Percentiles rank a stretch among this genome's conserved stretches.
Evolutionary conservation across 2,888 invertebrate genomes (phyloP).

Genomic region (Melipona beecheii): DNA sequence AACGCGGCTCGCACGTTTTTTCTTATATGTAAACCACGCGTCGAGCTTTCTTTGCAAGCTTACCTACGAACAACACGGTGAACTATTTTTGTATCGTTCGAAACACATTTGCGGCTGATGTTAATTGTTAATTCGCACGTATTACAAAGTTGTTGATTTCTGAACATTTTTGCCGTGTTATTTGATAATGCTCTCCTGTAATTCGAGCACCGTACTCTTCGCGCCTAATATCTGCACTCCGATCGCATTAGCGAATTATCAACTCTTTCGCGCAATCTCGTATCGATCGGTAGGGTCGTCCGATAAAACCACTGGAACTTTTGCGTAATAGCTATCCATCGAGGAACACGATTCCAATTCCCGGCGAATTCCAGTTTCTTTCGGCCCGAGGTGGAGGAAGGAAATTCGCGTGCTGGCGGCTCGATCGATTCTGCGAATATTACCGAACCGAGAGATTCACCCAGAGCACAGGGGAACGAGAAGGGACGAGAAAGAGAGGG

Average conservation of each 20-base stretch:
- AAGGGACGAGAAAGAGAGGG: not conserved
- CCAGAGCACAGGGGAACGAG: not conserved
- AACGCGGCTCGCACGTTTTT: not conserved
- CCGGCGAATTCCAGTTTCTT: constrained; percentile 4
- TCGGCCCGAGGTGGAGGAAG: not conserved
- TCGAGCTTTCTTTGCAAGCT: not conserved
- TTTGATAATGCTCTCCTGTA: not conserved
- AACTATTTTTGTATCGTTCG: not conserved
- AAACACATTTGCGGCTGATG: not conserved
- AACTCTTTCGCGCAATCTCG: not conserved
- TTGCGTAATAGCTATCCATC: constrained; percentile 9
- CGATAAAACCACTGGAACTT: not conserved
- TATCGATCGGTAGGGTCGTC: not conserved
- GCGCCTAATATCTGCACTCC: not conserved
- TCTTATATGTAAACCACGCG: not conserved
- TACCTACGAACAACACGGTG: not conserved
- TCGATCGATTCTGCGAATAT: constrained; percentile 37
- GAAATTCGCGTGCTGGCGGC: constrained; percentile 17
- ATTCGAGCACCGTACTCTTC: not conserved
- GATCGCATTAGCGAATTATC: not conserved
- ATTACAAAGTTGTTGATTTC: not conserved
- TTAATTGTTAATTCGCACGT: not conserved
- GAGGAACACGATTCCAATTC: not conserved
- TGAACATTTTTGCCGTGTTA: not conserved
- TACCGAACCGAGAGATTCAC: constrained; percentile 31